Conservation (phyloP, 2,888 invertebrate species). For the Drosophila monieri region DNA sequence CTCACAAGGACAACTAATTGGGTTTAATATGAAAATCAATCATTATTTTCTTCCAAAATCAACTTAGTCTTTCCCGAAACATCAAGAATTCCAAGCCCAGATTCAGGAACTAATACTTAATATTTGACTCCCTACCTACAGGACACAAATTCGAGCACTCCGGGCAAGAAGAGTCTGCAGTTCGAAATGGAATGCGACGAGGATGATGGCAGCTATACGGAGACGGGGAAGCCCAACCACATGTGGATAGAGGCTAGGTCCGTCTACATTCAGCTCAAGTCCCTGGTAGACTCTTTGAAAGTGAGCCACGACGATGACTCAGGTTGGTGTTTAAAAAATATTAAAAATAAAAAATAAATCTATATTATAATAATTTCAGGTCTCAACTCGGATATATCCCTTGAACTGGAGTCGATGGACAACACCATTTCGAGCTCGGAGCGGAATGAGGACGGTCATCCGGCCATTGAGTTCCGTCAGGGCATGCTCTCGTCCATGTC, state of each 20-base stretch:
- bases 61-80: neutral
- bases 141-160: conserved; percentile 80
- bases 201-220: conserved; percentile 85
- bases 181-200: conserved; percentile 95
- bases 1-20: conserved; percentile 9
- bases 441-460: conserved; percentile 62
- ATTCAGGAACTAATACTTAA: neutral
- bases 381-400: conserved; percentile 88
- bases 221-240: conserved; percentile 84
- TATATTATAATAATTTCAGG: conserved; percentile 82
- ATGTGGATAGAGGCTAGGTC: conserved; percentile 88
- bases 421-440: conserved; percentile 83
- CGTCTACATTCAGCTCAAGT: conserved; percentile 89
- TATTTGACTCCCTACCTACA: conserved; percentile 30
- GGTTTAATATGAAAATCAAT: neutral
- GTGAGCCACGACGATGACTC: conserved; percentile 91
- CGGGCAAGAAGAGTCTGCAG: conserved; percentile 88
- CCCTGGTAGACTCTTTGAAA: conserved; percentile 90
- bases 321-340: conserved; percentile 83
- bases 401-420: conserved; percentile 86
- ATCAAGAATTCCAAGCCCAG: neutral
- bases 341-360: neutral
- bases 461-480: conserved; percentile 85
- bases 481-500: conserved; percentile 89
- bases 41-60: neutral